Conservation (phyloP, 2,888 invertebrate genomes). For the Vesta saturnalis region DNA sequence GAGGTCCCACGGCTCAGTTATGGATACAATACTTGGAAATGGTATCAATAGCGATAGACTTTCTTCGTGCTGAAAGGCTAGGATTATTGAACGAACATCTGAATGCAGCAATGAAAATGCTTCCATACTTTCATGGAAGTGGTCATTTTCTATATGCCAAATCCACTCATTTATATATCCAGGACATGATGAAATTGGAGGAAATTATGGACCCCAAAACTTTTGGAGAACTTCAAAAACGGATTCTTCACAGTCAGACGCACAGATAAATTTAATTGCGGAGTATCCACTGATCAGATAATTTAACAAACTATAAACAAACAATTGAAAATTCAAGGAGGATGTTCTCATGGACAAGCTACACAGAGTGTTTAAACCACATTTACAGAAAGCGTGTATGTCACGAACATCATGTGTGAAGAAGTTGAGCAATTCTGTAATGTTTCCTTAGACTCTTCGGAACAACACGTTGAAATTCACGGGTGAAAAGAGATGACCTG, state of each 20-base stretch:
- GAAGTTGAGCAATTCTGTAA: constrained; percentile 43
- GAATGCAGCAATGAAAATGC: constrained; percentile 49
- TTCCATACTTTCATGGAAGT: constrained; percentile 54
- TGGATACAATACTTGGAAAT: constrained; percentile 8
- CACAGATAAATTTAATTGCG: background rate
- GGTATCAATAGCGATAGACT: constrained; percentile 29
- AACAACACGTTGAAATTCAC: constrained; percentile 41
- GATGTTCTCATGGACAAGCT: background rate
- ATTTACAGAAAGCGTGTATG: constrained; percentile 47
- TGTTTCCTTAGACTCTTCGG: constrained; percentile 38
- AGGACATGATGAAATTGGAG: constrained; percentile 33
- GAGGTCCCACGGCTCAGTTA: too few species aligned
- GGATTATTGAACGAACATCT: constrained; percentile 50
- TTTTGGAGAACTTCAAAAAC: background rate
- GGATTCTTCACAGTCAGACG: background rate
- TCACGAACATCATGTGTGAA: constrained; percentile 47
- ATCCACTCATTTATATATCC: constrained; percentile 47
- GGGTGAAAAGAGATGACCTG: constrained; percentile 17
- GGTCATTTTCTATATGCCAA: too few species aligned
- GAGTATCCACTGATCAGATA: background rate
- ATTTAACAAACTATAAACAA: background rate
- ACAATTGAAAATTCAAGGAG: background rate
- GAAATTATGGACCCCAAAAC: background rate
- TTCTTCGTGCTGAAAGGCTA: constrained; percentile 48
- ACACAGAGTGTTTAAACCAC: constrained; percentile 49